A percentile compares a stretch with the other conserved stretches of the same genome.
phyloP scores from a whole-genome alignment of 2,113 vertebrate species.

The Lagopus muta region DNA sequence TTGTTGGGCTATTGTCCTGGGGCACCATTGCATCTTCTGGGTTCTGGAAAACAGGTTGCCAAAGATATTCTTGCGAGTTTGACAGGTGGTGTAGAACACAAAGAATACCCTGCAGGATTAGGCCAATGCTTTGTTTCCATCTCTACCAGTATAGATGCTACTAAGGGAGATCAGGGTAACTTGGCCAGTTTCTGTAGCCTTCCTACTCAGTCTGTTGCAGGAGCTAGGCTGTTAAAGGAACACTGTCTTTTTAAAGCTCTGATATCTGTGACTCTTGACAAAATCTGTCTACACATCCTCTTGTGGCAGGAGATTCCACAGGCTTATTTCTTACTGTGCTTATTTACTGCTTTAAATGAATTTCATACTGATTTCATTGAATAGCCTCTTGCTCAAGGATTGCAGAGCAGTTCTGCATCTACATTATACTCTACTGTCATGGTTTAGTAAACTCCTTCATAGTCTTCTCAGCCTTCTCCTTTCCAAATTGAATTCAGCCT shows the following conservation, averaged over 20 bases:
- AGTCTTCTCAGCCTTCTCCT: neutral
- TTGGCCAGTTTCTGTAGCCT: neutral
- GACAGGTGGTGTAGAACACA: neutral
- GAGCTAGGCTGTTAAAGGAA: neutral
- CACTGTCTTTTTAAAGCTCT: neutral
- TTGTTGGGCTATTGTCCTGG: neutral
- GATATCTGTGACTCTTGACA: neutral
- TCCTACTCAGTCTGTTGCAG: neutral
- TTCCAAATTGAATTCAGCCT: neutral
- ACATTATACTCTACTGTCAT: neutral
- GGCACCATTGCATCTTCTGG: neutral
- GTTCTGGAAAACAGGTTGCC: neutral
- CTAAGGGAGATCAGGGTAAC: neutral
- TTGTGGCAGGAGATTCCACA: neutral
- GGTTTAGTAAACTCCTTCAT: neutral
- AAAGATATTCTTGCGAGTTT: neutral
- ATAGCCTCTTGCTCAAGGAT: rapidly evolving
- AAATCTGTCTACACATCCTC: neutral
- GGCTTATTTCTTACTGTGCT: neutral
- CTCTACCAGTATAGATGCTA: neutral
- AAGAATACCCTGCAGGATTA: neutral
- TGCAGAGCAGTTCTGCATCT: neutral
- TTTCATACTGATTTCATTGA: neutral
- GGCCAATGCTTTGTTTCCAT: neutral
- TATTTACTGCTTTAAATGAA: neutral